Base-by-base conservation (phyloP, 2,113 vertebrate genomes). In the Micromys minutus region DNA sequence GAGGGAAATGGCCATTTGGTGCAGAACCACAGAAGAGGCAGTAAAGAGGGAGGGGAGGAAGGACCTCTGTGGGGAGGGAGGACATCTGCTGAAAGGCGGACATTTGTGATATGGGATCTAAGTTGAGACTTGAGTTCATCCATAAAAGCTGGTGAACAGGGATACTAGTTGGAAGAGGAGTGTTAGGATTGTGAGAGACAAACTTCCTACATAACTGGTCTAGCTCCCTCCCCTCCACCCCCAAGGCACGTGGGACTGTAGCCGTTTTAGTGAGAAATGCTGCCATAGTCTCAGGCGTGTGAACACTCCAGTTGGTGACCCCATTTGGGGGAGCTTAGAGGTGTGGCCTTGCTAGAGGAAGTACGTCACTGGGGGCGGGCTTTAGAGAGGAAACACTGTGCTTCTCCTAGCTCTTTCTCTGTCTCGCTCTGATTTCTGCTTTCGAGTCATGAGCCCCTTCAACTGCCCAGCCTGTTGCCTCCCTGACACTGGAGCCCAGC, bases 1-100 rank as follows among this genome's bases (percentile, higher is more conserved):
- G 80, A 96, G 80, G 88, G 34, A 90, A 94, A 96, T 2, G 91
- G 76, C 87, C 91, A 61, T 61, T 94, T 86, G 76, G 74, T 81
- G 75, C 93, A 76, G 45, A 13, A 65, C 50, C 89, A 79, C 75
- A 65, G 89, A 36, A 0, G 0, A 34, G 50, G 59, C 52, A 59
- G 52, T 21, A 36, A 47, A 76, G 57, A 84, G 94, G 52, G 55
- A 57, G 22, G 45, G 89, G 84, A 74, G 90, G 93, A 74, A 36
- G 36, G 17, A 24, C 16, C 10, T 21, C 13, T 15, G 29, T 39
- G 4, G 1, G 55, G 45, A 45, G 57, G 26, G 15, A 34, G 42
- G 39, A 16, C 36, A 17, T 71, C 31, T 72, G 71, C 10, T 15
- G 10, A 19, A 34, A 65, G 26, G 65, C 72, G 72, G 39, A 3